Evolutionary conservation across 2,113 vertebrate genomes (phyloP), one percentile per base, ranked within the genome.

Genomic region (Ptychochromis oligacanthus): DNA sequence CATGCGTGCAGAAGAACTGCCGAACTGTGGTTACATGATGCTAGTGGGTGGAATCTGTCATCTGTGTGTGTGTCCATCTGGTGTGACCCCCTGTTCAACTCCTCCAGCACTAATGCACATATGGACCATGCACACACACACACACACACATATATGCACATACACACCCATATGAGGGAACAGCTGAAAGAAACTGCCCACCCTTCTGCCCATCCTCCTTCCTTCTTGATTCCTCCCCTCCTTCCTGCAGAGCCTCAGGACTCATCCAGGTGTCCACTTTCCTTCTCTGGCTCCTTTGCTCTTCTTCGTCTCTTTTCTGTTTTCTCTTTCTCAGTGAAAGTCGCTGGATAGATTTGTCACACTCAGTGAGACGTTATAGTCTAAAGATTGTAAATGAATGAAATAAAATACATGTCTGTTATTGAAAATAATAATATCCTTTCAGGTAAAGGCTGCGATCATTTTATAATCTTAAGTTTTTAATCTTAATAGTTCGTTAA

Each of bases 31-130:
- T 86, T 79, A 84, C 92, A 84, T 77, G 89, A 90, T 82, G 91
- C 90, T 83, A 80, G 86, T 93, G 89, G 91, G 88, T 83, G 87
- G 87, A 92, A 91, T 88, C 83, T 89, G 90, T 86, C 85, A 87
- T 89, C 83, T 90, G 84, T 88, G 86, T 85, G 86, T 82, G 79
- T 79, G 86, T 93, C 94, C 94, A 95, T 95, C 94, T 95, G 94
- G 83, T 75, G 54, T 77, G 87, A 91, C 92, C 93, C 93, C 92
- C 92, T 91, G 92, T 92, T 91, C 84, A 89, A 87, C 89, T 94
- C 94, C 94, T 95, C 92, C 84, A 94, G 94, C 94, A 92, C 87
- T 89, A 82, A 88, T 85, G 91, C 90, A 80, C 94, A 94, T 94
- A 94, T 90, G 91, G 92, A 78, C 87, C n/a, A 13, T 20, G 43